phyloP scores from a whole-genome alignment of 2,888 invertebrate genomes.

The Acleris laterana region DNA sequence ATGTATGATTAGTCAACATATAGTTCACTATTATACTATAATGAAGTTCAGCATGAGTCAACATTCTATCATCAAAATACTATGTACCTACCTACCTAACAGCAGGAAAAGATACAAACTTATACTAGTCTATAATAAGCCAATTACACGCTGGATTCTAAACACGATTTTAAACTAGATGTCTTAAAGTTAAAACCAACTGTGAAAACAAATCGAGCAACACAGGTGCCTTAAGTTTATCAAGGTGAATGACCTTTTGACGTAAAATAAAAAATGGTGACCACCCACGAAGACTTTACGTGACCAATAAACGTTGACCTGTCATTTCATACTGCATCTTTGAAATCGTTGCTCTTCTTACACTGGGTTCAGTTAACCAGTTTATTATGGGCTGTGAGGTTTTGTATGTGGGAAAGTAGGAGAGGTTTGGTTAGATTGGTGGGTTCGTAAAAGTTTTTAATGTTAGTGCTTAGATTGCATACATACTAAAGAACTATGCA shows the following conservation, averaged over 20 bases:
- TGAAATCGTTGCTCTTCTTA: background rate
- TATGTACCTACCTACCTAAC: too few relatives aligned
- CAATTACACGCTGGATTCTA: constrained; percentile 25
- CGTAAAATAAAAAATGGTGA: constrained; percentile 7
- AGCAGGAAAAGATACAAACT: background rate
- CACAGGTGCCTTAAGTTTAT: constrained; percentile 15
- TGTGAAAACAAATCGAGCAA: constrained; percentile 3
- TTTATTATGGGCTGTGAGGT: constrained; percentile 9
- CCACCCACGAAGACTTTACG: constrained; percentile 7
- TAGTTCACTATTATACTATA: too few relatives aligned
- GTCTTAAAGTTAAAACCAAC: constrained; percentile 3
- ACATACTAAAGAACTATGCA: too few relatives aligned
- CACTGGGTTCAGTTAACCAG: constrained; percentile 39
- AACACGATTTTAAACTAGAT: constrained; percentile 9
- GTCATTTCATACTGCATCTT: background rate
- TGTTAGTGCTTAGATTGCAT: too few relatives aligned
- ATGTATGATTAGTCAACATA: too few relatives aligned
- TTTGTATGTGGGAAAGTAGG: background rate
- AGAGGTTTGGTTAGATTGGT: background rate
- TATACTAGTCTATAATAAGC: constrained; percentile 20
- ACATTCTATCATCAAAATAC: too few relatives aligned
- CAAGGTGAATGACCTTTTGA: constrained; percentile 16
- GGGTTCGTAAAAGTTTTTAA: too few relatives aligned
- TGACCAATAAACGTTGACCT: background rate
- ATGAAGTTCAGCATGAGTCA: too few relatives aligned